phyloP scores from a whole-genome alignment of 2,888 invertebrate genomes.

The Diadromus collaris region DNA sequence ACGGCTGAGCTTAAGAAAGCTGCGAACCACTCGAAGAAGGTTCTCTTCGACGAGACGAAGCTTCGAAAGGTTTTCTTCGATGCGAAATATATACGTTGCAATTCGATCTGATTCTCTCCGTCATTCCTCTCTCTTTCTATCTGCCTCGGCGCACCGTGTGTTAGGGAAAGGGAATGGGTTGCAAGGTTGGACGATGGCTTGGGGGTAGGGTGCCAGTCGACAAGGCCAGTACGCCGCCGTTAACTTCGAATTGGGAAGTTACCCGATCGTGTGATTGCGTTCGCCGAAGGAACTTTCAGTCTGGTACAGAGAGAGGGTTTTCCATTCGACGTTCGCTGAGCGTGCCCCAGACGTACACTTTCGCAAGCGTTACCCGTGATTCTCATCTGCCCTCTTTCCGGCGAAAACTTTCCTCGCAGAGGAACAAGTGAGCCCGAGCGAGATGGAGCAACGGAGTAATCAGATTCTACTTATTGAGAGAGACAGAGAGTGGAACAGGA shows the following conservation, averaged over 20 bases:
- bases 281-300: conserved; percentile 62
- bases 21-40: conserved; percentile 42
- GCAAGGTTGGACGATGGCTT: conserved; percentile 14
- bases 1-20: conserved; percentile 13
- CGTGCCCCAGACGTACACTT: conserved; percentile 43
- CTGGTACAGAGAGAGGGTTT: conserved; percentile 41
- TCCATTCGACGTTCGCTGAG: conserved; percentile 49
- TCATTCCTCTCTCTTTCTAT: neutral
- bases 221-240: conserved; percentile 68
- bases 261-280: conserved; percentile 76
- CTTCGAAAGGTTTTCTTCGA: conserved; percentile 13
- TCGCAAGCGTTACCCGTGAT: conserved; percentile 40
- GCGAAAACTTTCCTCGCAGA: conserved; percentile 51
- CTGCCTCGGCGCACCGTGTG: conserved; percentile 9
- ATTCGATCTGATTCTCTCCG: conserved; percentile 7
- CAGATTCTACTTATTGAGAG: conserved; percentile 61
- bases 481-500: neutral
- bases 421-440: conserved; percentile 34
- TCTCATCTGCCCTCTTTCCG: conserved; percentile 17
- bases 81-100: conserved; percentile 27
- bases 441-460: conserved; percentile 55
- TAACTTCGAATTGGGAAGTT: conserved; percentile 76
- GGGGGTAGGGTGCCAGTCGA: conserved; percentile 49
- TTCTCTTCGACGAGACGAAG: conserved; percentile 27
- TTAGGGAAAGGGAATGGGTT: conserved; percentile 30